Conservation (phyloP, 2,797 vertebrate species). For the Anabacerthia variegaticeps region DNA sequence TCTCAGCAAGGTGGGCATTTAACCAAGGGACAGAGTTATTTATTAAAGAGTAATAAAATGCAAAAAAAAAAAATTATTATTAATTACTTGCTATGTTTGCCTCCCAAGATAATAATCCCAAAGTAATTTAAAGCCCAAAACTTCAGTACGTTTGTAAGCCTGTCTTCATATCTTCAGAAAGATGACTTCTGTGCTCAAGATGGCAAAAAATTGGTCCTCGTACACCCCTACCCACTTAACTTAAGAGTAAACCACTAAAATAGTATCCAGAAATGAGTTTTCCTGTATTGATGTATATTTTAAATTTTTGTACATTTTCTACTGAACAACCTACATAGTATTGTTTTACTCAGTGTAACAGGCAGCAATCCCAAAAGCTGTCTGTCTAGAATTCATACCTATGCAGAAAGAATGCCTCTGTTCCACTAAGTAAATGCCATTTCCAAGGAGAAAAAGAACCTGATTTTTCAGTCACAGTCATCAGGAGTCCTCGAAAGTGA, state of each 20-base stretch:
- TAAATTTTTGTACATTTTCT: neutral
- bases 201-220: neutral
- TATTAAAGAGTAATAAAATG: neutral
- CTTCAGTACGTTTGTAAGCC: neutral
- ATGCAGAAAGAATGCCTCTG: neutral
- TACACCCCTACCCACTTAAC: neutral
- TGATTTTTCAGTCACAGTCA: neutral
- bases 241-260: neutral
- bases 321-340: neutral
- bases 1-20: neutral
- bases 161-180: neutral
- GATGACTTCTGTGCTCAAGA: neutral
- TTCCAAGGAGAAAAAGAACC: neutral
- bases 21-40: neutral
- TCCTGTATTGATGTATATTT: neutral
- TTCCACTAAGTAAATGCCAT: neutral
- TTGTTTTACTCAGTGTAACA: neutral
- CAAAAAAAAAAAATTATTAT: neutral
- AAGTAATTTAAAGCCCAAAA: neutral
- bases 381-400: neutral
- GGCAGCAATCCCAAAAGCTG: neutral
- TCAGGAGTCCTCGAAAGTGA: neutral
- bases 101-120: neutral
- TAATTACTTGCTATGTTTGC: neutral
- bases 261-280: neutral